Conservation (phyloP, 2,888 invertebrate species). For the Lepidochitona cinerea region DNA sequence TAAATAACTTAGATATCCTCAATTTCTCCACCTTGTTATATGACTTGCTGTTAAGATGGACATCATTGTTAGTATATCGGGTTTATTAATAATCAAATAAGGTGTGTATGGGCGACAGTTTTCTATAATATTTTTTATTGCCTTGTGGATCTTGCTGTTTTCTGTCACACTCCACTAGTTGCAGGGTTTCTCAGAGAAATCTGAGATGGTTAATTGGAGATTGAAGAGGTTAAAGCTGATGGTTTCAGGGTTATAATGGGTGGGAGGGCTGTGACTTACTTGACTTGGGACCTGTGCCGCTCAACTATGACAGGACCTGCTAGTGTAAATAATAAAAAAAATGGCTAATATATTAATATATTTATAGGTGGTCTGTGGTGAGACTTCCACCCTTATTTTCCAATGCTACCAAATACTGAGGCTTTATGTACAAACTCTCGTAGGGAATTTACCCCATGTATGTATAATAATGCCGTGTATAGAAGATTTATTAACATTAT, state of each 20-base stretch:
- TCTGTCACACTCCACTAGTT: too few species aligned
- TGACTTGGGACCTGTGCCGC: not conserved
- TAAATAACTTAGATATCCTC: too few species aligned
- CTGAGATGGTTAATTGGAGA: too few species aligned
- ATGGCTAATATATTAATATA: slow-evolving; percentile 7
- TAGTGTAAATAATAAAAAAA: slow-evolving; percentile 8
- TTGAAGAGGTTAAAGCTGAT: too few species aligned
- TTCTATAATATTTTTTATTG: too few species aligned
- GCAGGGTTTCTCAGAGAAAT: too few species aligned
- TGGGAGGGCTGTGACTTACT: not conserved
- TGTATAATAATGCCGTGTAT: slow-evolving; percentile 39
- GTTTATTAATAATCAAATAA: too few species aligned
- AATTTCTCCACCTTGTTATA: too few species aligned
- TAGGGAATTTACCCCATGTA: slow-evolving; percentile 35
- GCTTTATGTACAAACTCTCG: slow-evolving; percentile 27
- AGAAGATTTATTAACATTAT: slow-evolving; percentile 29
- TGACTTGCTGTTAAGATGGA: too few species aligned
- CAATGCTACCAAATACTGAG: slow-evolving; percentile 16
- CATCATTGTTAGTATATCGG: not conserved
- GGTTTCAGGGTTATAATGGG: not conserved
- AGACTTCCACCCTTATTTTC: slow-evolving; percentile 1
- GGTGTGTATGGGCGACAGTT: too few species aligned
- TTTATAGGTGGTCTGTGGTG: slow-evolving; percentile 5
- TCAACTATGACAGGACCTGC: slow-evolving; percentile 4
- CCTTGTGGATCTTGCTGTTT: too few species aligned